Evolutionary conservation across 1,140 invertebrate species (phyloP).

Genomic region (Samia ricini): DNA sequence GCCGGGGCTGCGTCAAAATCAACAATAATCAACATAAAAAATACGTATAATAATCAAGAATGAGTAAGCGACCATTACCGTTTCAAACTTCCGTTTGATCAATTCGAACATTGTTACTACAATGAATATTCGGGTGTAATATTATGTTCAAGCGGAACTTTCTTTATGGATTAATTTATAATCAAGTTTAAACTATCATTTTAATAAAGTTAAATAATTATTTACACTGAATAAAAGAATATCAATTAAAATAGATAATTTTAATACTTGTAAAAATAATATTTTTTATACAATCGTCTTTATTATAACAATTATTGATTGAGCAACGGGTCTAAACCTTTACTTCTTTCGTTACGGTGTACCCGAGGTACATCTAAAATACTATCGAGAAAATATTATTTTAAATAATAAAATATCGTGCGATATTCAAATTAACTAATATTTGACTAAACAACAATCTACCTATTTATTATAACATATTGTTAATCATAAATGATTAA

Average conservation of each 20-base stretch:
- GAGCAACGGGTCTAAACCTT: no score
- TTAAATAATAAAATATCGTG: no score
- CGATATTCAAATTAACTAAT: not conserved
- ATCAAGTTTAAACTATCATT: not conserved
- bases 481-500: no score
- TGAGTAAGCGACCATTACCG: conserved; percentile 3
- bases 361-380: no score
- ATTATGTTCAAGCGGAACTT: conserved; percentile 13
- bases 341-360: no score
- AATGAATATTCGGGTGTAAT: not conserved
- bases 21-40: conserved; percentile 23
- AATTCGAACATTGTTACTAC: not conserved
- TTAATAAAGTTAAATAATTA: no score
- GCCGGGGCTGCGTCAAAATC: conserved; percentile 60
- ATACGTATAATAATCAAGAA: not conserved
- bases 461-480: not conserved
- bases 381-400: no score
- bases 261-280: no score
- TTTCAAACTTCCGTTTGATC: conserved; percentile 19
- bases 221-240: no score
- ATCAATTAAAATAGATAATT: no score
- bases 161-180: not conserved
- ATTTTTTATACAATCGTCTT: no score
- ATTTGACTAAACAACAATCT: not conserved
- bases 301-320: no score